Base-by-base conservation (phyloP, 2,797 vertebrate species). In the Halcyon smyrnensis region DNA sequence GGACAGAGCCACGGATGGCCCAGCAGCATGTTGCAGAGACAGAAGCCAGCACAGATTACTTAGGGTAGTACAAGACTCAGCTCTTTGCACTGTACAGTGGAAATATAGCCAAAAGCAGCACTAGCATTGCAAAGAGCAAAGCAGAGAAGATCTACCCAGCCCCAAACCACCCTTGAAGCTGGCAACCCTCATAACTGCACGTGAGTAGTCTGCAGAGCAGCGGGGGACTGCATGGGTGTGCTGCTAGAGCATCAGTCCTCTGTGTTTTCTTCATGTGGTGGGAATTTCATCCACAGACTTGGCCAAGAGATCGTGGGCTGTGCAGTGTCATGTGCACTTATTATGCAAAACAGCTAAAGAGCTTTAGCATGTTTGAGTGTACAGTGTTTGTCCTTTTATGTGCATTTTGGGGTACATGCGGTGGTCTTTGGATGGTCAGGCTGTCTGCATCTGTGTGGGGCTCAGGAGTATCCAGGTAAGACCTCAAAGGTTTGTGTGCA, bases 191-290 rank as follows among this genome's bases (percentile, higher is more conserved):
- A 2, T 11, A 84, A 53, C 11, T 8, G 6, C 32, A 37, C 0
- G 0, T 27, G 25, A 2, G 12, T 37, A 13, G 6, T 43, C 64
- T 73, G 27, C 39, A 63, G 64, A 50, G 43, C 3, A 0, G 24
- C 3, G 15, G 51, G 57, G 45, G 30, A 57, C n/a, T 67, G 27
- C 39, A 10, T 0, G 3, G 23, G 23, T 53, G 53, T 36, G 48
- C 62, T 86, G 39, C 20, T 32, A 76, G 48, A 45, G 14, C 64
- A 64, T 57, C 1, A 0, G 0, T 89, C 45, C 34, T 84, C 59
- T 67, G 45, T 7, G 13, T 43, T 73, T 62, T 65, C 63, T 64
- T 79, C 36, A 13, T 1, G 0, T 14, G 21, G 19, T 46, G 17
- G 15, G 28, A 79, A 63, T 71, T 86, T 73, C 15, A 60, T 36